phyloP scores from a whole-genome alignment of 2,797 vertebrate species.

The Pseudochirops corinnae region DNA sequence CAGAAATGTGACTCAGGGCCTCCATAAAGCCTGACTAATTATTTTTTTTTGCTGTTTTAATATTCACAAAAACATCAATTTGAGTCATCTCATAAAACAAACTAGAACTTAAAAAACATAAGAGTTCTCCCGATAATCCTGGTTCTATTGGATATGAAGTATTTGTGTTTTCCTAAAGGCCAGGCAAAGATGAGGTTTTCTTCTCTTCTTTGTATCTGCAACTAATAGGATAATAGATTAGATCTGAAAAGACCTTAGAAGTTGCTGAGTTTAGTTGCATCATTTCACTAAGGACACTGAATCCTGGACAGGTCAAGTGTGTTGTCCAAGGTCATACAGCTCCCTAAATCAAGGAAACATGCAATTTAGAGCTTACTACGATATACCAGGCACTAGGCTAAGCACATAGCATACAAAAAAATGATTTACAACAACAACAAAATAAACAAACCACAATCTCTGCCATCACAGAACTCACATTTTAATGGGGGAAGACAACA shows the following conservation, averaged over 20 bases:
- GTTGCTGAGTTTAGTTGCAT: background rate
- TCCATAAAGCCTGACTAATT: slow-evolving; percentile 22
- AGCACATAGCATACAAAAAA: background rate
- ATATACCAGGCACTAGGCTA: background rate
- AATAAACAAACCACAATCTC: background rate
- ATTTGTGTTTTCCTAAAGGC: background rate
- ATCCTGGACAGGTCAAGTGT: background rate
- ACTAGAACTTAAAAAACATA: slow-evolving; percentile 14
- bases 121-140: background rate
- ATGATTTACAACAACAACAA: too few relatives aligned
- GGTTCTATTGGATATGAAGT: background rate
- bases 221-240: background rate
- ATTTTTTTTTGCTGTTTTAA: slow-evolving; percentile 54
- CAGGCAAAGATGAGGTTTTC: background rate
- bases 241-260: background rate
- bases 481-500: background rate
- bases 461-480: background rate
- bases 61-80: slow-evolving; percentile 44
- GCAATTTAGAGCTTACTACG: background rate
- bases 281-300: background rate
- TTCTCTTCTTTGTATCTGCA: background rate
- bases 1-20: slow-evolving; percentile 42
- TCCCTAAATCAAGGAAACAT: background rate
- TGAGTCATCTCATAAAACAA: slow-evolving; percentile 45
- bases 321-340: background rate